Percentiles rank a stretch among this genome's conserved stretches.
These are phyloP conservation scores for Sebastes dallii DNA, from an alignment of 2,797 vertebrate genomes.

Conservation along the genomic window DNA sequence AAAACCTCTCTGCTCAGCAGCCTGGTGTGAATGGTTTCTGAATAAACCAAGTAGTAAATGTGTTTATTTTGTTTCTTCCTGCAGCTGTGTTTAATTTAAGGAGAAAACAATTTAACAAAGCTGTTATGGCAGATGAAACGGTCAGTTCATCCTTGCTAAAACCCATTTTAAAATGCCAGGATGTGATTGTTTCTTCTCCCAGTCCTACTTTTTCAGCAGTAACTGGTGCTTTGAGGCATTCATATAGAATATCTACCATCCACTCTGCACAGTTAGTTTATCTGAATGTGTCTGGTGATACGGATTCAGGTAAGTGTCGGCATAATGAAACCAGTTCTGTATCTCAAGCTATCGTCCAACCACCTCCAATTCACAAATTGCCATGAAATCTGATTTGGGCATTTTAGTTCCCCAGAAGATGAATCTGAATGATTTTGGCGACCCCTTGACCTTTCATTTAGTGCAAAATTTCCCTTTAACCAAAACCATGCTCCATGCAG, in stretches of 20 bases:
- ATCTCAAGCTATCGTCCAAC: not conserved
- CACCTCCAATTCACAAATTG: not conserved
- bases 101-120: slow-evolving; percentile 18
- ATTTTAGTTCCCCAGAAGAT: not conserved
- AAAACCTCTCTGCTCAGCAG: not conserved
- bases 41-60: slow-evolving; percentile 4
- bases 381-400: not conserved
- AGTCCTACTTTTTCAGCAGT: not conserved
- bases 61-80: not conserved
- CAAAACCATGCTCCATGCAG: not conserved
- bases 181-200: not conserved
- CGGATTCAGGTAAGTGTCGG: not conserved
- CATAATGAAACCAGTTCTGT: not conserved
- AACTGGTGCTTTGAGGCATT: not conserved
- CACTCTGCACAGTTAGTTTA: not conserved
- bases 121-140: slow-evolving; percentile 1
- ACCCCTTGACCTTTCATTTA: not conserved
- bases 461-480: not conserved
- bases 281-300: not conserved
- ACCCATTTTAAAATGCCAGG: not conserved
- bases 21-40: not conserved
- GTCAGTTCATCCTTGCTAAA: slow-evolving; percentile 5
- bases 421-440: not conserved
- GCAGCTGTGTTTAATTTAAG: slow-evolving; percentile 18
- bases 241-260: not conserved